Evolutionary conservation across 2,888 invertebrate genomes (phyloP).

Genomic region (Lissocephala sabroskyi): DNA sequence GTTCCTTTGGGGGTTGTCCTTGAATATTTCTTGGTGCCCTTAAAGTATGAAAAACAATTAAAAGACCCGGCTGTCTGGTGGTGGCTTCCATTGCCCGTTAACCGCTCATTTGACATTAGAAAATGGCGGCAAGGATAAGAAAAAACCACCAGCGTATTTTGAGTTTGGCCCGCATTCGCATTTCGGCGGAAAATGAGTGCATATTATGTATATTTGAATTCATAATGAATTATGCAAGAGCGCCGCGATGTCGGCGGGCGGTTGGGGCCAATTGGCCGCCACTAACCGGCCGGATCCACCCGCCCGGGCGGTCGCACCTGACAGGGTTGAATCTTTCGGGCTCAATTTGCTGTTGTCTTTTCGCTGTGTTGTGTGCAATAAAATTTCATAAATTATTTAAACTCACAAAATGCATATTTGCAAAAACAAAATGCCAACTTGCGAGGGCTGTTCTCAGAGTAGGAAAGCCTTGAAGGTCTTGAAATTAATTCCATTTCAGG

Average conservation of each 20-base stretch:
- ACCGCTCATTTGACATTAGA: slow-evolving; percentile 18
- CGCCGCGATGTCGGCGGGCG: slow-evolving; percentile 13
- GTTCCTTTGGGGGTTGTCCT: too few relatives aligned
- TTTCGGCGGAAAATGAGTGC: slow-evolving; percentile 45
- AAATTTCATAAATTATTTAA: slow-evolving; percentile 63
- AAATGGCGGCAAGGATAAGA: too few relatives aligned
- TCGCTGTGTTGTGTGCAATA: slow-evolving; percentile 39
- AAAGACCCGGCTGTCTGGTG: slow-evolving; percentile 30
- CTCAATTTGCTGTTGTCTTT: background rate
- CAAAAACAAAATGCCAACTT: slow-evolving; percentile 5
- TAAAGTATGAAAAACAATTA: slow-evolving; percentile 66
- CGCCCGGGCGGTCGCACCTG: too few relatives aligned
- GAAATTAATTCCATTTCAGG: too few relatives aligned
- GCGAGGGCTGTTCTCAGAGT: too few relatives aligned
- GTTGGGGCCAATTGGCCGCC: slow-evolving; percentile 26
- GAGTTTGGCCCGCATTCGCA: slow-evolving; percentile 15
- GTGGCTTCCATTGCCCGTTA: too few relatives aligned
- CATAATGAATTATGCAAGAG: slow-evolving; percentile 63
- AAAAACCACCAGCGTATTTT: too few relatives aligned
- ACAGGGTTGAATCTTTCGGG: background rate
- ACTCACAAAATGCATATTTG: slow-evolving; percentile 45
- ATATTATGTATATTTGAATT: slow-evolving; percentile 55
- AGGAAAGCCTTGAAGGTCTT: too few relatives aligned
- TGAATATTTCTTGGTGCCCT: slow-evolving; percentile 26
- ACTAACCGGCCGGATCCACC: too few relatives aligned